Percentiles rank a stretch among this genome's conserved stretches.
phyloP scores from a whole-genome alignment of 2,113 vertebrate species.

The Ceyx cyanopectus region DNA sequence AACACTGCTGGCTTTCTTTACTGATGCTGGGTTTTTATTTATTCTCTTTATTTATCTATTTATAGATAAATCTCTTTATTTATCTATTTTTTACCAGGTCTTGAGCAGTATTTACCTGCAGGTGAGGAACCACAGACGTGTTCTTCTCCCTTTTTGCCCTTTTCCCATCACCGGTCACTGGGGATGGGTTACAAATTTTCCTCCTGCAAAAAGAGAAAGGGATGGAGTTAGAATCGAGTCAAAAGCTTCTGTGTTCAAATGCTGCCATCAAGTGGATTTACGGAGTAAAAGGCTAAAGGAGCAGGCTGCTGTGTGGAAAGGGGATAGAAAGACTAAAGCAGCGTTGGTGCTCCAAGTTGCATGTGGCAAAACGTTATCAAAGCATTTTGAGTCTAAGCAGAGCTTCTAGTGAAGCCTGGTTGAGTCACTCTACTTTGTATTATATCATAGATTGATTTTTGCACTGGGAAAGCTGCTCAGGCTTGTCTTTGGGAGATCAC shows the following conservation, averaged over 20 bases:
- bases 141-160: not conserved
- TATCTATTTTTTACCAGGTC: not conserved
- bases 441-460: not conserved
- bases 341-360: not conserved
- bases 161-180: not conserved
- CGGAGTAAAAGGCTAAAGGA: not conserved
- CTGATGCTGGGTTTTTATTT: too few relatives aligned
- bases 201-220: fast-evolving
- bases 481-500: not conserved
- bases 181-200: not conserved
- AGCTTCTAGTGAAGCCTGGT: not conserved
- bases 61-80: too few relatives aligned
- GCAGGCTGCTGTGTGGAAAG: not conserved
- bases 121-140: fast-evolving
- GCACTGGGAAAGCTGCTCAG: not conserved
- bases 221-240: fast-evolving
- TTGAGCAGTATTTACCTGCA: not conserved
- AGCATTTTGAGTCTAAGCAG: not conserved
- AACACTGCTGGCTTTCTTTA: not conserved
- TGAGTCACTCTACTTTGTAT: not conserved
- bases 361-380: not conserved
- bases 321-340: not conserved
- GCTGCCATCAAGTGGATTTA: constrained; percentile 67
- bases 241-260: constrained; percentile 11
- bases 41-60: too few relatives aligned